A percentile compares a stretch with the other conserved stretches of the same genome.
phyloP scores from a whole-genome alignment of 2,797 vertebrate species.

The Okamejei kenojei region DNA sequence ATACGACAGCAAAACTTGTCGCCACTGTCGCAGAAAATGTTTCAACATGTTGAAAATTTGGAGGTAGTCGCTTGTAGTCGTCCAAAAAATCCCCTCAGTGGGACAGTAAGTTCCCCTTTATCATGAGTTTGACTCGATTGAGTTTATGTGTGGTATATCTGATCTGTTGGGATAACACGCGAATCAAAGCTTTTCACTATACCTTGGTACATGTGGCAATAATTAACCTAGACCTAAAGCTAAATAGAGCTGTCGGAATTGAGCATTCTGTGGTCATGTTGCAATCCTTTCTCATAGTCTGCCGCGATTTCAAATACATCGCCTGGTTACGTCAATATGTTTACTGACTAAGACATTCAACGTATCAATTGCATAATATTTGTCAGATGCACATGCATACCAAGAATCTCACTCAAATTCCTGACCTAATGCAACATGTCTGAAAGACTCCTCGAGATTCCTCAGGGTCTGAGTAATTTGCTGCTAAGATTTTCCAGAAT shows the following conservation, averaged over 20 bases:
- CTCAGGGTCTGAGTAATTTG: constrained; percentile 10
- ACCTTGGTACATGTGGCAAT: too few species aligned
- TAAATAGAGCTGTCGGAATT: not conserved
- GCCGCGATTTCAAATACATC: not conserved
- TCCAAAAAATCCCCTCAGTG: too few species aligned
- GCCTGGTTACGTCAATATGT: not conserved
- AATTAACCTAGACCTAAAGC: not conserved
- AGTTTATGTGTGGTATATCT: too few species aligned
- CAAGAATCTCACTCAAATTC: constrained; percentile 26
- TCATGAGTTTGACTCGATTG: too few species aligned
- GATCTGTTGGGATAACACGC: too few species aligned
- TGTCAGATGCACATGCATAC: constrained; percentile 19
- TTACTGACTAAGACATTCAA: constrained; percentile 1
- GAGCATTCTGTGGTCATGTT: not conserved
- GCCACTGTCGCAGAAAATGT: too few species aligned
- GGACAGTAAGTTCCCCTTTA: too few species aligned
- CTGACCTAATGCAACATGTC: constrained; percentile 36
- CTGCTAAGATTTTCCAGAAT: not conserved
- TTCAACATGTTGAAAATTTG: too few species aligned
- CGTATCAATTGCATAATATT: constrained; percentile 28
- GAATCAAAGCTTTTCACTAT: too few species aligned
- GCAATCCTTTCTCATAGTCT: constrained; percentile 19
- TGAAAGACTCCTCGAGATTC: constrained; percentile 20
- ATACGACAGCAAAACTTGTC: too few species aligned
- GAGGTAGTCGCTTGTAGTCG: too few species aligned